Percentiles rank a stretch among this genome's conserved stretches.
phyloP scores from a whole-genome alignment of 2,888 invertebrate genomes.

The Dromius quadrimaculatus region DNA sequence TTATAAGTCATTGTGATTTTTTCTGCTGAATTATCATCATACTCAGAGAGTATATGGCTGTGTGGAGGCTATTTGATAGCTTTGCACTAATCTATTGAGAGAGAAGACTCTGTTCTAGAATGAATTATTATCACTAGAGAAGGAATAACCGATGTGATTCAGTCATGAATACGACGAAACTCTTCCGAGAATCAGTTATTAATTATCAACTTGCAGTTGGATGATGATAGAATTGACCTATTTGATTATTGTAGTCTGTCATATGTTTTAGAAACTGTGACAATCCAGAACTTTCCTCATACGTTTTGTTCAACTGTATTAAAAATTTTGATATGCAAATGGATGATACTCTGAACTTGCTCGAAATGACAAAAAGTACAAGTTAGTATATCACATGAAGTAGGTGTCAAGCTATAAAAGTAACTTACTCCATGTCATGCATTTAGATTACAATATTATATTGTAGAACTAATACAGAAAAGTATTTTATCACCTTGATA shows the following conservation, averaged over 20 bases:
- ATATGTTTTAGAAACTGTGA: too few relatives aligned
- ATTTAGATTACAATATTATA: constrained; percentile 31
- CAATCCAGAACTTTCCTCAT: too few relatives aligned
- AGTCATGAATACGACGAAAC: too few relatives aligned
- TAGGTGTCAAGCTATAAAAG: constrained; percentile 19
- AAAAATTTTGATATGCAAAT: too few relatives aligned
- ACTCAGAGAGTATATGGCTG: constrained; percentile 10
- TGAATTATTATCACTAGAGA: background rate
- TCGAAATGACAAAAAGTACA: background rate
- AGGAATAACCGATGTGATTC: too few relatives aligned
- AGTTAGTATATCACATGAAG: background rate
- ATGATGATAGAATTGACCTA: too few relatives aligned
- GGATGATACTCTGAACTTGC: background rate
- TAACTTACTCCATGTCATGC: constrained; percentile 20
- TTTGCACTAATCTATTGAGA: too few relatives aligned
- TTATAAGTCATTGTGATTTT: constrained; percentile 38
- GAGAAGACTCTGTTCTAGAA: too few relatives aligned
- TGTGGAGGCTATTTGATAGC: constrained; percentile 18
- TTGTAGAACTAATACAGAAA: constrained; percentile 10
- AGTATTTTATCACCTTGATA: constrained; percentile 14
- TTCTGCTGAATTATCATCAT: constrained; percentile 23
- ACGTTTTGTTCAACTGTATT: too few relatives aligned
- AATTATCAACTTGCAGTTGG: too few relatives aligned
- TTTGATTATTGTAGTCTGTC: too few relatives aligned
- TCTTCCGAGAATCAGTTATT: too few relatives aligned